These are phyloP conservation scores for Pachycephus smyrnensis DNA, from an alignment of 2,888 invertebrate species.

Conservation along the genomic window DNA sequence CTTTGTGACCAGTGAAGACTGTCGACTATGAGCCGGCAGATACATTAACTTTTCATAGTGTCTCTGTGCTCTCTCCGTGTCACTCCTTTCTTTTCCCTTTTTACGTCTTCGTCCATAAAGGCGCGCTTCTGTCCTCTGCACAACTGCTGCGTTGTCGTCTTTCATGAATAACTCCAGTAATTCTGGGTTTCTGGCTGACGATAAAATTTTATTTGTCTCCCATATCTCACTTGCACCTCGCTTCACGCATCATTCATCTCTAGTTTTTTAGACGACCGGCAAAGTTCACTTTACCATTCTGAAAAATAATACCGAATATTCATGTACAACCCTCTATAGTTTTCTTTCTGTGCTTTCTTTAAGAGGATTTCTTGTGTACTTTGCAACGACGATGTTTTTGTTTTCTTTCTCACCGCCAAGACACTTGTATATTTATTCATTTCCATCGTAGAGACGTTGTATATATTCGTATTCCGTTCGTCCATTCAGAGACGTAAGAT, in stretches of 20 bases:
- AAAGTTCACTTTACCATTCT: background rate
- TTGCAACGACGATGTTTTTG: background rate
- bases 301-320: background rate
- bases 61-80: background rate
- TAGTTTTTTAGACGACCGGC: background rate
- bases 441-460: background rate
- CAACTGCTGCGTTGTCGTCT: background rate
- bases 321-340: background rate
- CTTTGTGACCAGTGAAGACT: background rate
- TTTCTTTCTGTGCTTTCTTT: background rate
- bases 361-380: background rate
- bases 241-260: background rate
- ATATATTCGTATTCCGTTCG: background rate
- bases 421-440: background rate
- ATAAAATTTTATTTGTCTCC: background rate
- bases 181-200: background rate
- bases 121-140: background rate
- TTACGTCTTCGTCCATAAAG: background rate
- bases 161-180: slow-evolving; percentile 1
- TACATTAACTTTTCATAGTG: background rate
- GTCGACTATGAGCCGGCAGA: background rate
- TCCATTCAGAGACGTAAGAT: background rate
- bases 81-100: background rate
- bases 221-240: background rate
- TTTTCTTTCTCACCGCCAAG: background rate